These are phyloP conservation scores for Styela plicata DNA, from an alignment of 23 tunicate species.

Conservation along the genomic window DNA sequence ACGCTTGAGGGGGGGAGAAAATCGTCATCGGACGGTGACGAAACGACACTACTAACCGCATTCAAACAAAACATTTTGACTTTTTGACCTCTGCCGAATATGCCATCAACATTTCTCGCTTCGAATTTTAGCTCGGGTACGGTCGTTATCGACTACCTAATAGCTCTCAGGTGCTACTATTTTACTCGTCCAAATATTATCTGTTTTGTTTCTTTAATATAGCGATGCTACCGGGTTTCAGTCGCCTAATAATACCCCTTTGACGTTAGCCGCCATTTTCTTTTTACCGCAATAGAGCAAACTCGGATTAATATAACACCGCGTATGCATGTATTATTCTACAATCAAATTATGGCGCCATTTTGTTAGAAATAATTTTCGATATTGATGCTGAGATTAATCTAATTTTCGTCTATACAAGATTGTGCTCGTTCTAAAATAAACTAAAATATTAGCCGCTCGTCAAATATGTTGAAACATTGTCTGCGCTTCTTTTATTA, in stretches of 20 bases:
- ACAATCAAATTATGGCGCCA: too few species aligned
- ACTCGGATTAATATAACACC: too few species aligned
- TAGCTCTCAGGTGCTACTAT: slow-evolving; percentile 37
- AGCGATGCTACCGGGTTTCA: too few species aligned
- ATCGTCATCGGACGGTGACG: slow-evolving; percentile 26
- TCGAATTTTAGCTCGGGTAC: neutral
- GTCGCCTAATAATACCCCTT: too few species aligned
- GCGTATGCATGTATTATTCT: too few species aligned
- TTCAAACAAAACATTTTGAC: slow-evolving; percentile 30
- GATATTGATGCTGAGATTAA: too few species aligned
- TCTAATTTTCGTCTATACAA: too few species aligned
- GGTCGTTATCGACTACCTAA: slow-evolving; percentile 31
- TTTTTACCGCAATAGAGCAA: neutral
- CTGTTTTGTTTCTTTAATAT: slow-evolving; percentile 12
- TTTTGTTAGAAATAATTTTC: too few species aligned
- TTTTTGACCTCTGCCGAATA: slow-evolving; percentile 31
- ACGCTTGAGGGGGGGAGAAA: slow-evolving; percentile 24
- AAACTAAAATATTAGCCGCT: too few species aligned
- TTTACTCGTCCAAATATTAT: slow-evolving; percentile 1
- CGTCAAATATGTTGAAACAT: too few species aligned
- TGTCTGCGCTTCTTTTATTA: too few species aligned
- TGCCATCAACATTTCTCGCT: slow-evolving; percentile 31
- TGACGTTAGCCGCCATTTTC: neutral
- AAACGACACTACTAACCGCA: slow-evolving; percentile 8
- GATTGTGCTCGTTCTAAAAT: too few species aligned